Conservation (phyloP, 2,888 invertebrate species). For the Chrysotoxum bicinctum region DNA sequence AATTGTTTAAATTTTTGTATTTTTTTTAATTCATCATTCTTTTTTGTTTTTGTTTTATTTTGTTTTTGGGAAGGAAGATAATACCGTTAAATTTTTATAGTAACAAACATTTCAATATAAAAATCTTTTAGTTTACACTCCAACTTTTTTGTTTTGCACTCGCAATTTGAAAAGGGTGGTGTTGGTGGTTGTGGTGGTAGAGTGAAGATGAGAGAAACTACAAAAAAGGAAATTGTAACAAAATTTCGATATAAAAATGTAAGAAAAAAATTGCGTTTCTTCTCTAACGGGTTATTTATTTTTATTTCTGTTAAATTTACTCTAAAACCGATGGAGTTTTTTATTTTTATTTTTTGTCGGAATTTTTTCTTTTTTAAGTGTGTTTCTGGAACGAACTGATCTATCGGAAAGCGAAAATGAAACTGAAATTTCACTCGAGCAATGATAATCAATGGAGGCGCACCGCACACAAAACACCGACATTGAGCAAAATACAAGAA, state of each 20-base stretch:
- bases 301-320: constrained; percentile 44
- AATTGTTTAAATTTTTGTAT: constrained; percentile 40
- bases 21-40: neutral
- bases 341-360: constrained; percentile 41
- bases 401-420: constrained; percentile 81
- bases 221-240: constrained; percentile 35
- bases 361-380: constrained; percentile 73
- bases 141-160: constrained; percentile 25
- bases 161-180: constrained; percentile 23
- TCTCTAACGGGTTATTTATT: constrained; percentile 32
- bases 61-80: constrained; percentile 39
- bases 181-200: neutral
- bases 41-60: neutral
- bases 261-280: constrained; percentile 39
- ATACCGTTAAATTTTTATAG: constrained; percentile 66
- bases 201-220: neutral
- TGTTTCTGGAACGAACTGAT: constrained; percentile 76
- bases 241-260: constrained; percentile 37
- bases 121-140: constrained; percentile 32
- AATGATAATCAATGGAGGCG: constrained; percentile 74
- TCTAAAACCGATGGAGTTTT: constrained; percentile 64
- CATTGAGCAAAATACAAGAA: constrained; percentile 63
- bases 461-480: constrained; percentile 65
- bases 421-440: constrained; percentile 78
- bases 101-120: constrained; percentile 47